Conservation (phyloP, 1,140 invertebrate genomes). For the Portunus trituberculatus region DNA sequence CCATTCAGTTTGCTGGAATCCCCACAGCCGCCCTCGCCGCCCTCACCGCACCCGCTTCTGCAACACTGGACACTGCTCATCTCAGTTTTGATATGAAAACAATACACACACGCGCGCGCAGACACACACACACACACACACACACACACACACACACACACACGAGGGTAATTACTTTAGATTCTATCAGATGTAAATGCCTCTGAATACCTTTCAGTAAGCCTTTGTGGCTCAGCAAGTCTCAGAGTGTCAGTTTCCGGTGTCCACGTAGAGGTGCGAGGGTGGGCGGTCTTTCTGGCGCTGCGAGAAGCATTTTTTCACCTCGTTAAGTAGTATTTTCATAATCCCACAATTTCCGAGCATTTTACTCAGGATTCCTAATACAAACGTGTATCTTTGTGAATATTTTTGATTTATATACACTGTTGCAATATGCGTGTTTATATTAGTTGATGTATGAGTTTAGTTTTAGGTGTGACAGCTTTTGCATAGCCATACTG, state of each 20-base stretch:
- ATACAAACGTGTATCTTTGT: constrained; percentile 64
- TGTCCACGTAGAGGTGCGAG: neutral
- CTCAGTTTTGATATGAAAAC: too few species aligned
- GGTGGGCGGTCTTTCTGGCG: neutral
- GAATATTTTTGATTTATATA: constrained; percentile 63
- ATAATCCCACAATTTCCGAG: constrained; percentile 41
- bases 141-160: too few species aligned
- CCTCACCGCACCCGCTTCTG: neutral
- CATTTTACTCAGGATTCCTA: constrained; percentile 64
- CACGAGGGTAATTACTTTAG: too few species aligned
- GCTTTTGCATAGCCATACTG: constrained; percentile 47
- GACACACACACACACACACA: too few species aligned
- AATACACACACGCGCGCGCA: too few species aligned
- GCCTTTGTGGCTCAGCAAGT: neutral
- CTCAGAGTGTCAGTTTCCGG: neutral
- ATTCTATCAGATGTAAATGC: too few species aligned
- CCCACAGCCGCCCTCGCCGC: neutral
- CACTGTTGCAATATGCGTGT: constrained; percentile 73
- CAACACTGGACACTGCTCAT: neutral
- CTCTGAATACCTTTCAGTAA: too few species aligned
- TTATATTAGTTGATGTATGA: constrained; percentile 67
- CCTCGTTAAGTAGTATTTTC: constrained; percentile 31
- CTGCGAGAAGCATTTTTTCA: neutral
- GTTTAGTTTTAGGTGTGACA: constrained; percentile 60
- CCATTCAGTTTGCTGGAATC: neutral